Evolutionary conservation across 2,888 invertebrate genomes (phyloP), one percentile per base, ranked within the genome.

Genomic region (Idaea aversata): DNA sequence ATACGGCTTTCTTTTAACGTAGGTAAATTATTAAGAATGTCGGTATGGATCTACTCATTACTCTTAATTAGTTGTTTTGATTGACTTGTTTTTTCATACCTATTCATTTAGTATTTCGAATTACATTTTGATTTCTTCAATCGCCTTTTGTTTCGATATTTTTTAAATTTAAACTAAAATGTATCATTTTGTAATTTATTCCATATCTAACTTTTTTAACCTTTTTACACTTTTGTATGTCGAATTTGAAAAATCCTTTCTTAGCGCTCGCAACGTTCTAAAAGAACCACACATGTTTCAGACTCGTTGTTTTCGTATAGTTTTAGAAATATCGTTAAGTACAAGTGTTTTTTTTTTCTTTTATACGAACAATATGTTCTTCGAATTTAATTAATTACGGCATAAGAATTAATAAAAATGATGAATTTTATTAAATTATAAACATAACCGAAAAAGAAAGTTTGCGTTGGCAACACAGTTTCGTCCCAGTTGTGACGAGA

Each of bases 401-500:
- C 13, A 47, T 4, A 47, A 47, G 13, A 47, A 2, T 10, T 47
- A 10, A 47, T 47, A 47, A 47, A 13, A 47, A 47, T 47, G 5
- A 47, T 47, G 5, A 5, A 47, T 13, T 47, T 47, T 47, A 47
- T 47, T 47, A 47, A 47, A 47, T 47, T 58, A 58, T 16, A 5
- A 58, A 16, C 58, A 58, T 58, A 58, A 58, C 63, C 62, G 69
- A 63, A 64, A 69, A 63, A 66, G 66, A 69, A 67, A 78, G 80
- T 77, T 78, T 72, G 68, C 74, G 72, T 74, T 73, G 10, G 13
- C 47, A 47, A 10, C 47, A 47, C 47, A 47, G 47, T 47, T 47
- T 47, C 67, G 69, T 69, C 67, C 62, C 63, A 66, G 66, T 63
- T 59, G 69, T 68, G 75, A 73, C 74, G 74, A 78, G 78, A 80